These are phyloP conservation scores for Aphidoletes aphidimyza DNA, from an alignment of 2,888 invertebrate genomes.

Conservation along the genomic window DNA sequence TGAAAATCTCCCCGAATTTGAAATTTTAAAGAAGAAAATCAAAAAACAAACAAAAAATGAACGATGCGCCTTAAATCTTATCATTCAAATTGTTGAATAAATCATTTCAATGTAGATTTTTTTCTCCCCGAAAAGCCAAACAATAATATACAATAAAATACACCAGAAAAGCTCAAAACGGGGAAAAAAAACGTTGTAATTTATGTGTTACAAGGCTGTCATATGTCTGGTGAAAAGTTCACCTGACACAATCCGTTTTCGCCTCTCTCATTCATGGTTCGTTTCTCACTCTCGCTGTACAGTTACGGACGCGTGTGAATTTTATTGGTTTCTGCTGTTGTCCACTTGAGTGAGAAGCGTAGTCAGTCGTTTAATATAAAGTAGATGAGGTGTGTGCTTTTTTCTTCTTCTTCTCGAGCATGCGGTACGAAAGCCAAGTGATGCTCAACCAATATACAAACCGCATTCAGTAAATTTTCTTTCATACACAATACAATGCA, in stretches of 20 bases:
- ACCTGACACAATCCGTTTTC: background rate
- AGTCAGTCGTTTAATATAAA: too few relatives aligned
- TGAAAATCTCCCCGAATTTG: too few relatives aligned
- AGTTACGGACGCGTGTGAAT: background rate
- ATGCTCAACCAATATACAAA: constrained; percentile 10
- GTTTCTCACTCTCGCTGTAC: background rate
- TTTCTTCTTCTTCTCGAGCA: too few relatives aligned
- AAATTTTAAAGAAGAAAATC: too few relatives aligned
- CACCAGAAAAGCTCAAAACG: constrained; percentile 1
- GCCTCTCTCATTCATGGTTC: background rate
- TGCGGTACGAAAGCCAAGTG: background rate
- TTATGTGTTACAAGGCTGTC: constrained; percentile 21
- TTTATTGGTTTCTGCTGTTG: background rate
- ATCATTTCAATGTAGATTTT: too few relatives aligned
- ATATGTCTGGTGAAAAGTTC: background rate
- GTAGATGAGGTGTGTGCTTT: too few relatives aligned
- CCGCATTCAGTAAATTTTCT: background rate
- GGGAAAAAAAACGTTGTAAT: constrained; percentile 24
- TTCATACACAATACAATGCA: too few relatives aligned
- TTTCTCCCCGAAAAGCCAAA: background rate
- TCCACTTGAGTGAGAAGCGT: too few relatives aligned
- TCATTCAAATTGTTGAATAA: too few relatives aligned
- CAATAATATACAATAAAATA: background rate
- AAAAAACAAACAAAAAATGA: too few relatives aligned
- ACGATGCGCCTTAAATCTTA: too few relatives aligned